phyloP scores from a whole-genome alignment of 2,888 invertebrate species.

The Epicampocera succincta region DNA sequence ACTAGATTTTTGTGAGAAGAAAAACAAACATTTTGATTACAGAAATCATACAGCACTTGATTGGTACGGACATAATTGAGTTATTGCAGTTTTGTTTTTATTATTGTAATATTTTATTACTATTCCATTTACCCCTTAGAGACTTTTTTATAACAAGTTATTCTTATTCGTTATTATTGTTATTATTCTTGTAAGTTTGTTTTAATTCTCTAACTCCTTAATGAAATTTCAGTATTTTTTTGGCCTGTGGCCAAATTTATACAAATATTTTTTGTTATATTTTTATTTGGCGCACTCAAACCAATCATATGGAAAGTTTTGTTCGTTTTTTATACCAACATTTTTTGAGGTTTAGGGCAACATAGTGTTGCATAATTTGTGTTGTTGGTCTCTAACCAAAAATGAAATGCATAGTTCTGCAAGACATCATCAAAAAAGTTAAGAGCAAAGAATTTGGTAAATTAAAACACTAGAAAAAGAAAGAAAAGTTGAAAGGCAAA shows the following conservation, averaged over 20 bases:
- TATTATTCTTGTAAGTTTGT: not conserved
- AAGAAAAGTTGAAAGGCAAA: not conserved
- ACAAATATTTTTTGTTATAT: too few species aligned
- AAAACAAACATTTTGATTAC: too few species aligned
- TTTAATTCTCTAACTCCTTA: conserved; percentile 46
- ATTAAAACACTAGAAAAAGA: conserved; percentile 1
- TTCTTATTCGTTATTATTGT: conserved; percentile 6
- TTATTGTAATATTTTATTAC: not conserved
- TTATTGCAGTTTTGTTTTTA: too few species aligned
- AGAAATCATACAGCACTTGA: too few species aligned
- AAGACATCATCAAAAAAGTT: conserved; percentile 16
- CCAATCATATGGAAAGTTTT: conserved; percentile 27
- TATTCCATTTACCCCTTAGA: too few species aligned
- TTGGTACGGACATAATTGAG: too few species aligned
- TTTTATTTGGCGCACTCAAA: conserved; percentile 2
- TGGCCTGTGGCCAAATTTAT: conserved; percentile 50
- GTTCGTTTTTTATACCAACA: conserved; percentile 57
- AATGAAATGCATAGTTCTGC: conserved; percentile 25
- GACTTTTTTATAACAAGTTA: not conserved
- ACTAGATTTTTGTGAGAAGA: not conserved
- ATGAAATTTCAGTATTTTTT: conserved; percentile 9
- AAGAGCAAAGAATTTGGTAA: not conserved
- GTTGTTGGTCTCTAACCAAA: conserved; percentile 26
- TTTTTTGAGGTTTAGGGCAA: conserved; percentile 60
- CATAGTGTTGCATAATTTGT: conserved; percentile 49